Evolutionary conservation across 2,797 vertebrate genomes (phyloP), one percentile per base, ranked within the genome.

Genomic region (Tapirus indicus): DNA sequence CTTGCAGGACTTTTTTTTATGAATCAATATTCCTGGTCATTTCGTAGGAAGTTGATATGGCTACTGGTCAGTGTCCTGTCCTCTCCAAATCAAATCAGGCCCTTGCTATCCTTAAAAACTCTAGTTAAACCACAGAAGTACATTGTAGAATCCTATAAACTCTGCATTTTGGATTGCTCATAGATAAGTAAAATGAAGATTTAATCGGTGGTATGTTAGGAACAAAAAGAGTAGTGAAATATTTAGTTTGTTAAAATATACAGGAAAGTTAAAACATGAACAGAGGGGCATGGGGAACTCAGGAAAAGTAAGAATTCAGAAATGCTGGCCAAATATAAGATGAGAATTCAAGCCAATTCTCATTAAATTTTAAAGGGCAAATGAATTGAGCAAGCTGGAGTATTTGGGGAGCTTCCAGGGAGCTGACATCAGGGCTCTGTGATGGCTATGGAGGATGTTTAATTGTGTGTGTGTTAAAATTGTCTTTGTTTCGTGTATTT

Each of bases 341-440:
- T 82, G 60, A 35, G 23, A 87, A 95, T 94, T 72, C 35, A 86
- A 74, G 64, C 84, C 84, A 92, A 87, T 44, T 87, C 69, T 95
- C 80, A 84, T 95, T 96, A 72, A 94, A 84, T 77, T 91, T n/a
- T 79, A 92, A 94, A 79, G 38, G 69, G 41, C 25, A 72, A 78
- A 83, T 74, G 69, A 86, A 87, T 74, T 32, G 21, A 97, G 38
- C 62, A 94, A 95, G 58, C 49, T 75, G 35, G 54, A 87, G 20
- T 94, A 64, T 84, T 62, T 86, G 88, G 75, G 52, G 29, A 94
- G 41, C 21, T 74, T 84, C 27, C 79, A 87, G 66, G 58, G 44
- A 88, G 35, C 27, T 87, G 44, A 92, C 44, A 87, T 72, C 84
- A 92, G 87, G 79, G 18, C 8, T 87, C 38, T 72, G 64, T 60